Evolutionary conservation across 2,888 invertebrate genomes (phyloP).

Genomic region (Drosophila mulleri): DNA sequence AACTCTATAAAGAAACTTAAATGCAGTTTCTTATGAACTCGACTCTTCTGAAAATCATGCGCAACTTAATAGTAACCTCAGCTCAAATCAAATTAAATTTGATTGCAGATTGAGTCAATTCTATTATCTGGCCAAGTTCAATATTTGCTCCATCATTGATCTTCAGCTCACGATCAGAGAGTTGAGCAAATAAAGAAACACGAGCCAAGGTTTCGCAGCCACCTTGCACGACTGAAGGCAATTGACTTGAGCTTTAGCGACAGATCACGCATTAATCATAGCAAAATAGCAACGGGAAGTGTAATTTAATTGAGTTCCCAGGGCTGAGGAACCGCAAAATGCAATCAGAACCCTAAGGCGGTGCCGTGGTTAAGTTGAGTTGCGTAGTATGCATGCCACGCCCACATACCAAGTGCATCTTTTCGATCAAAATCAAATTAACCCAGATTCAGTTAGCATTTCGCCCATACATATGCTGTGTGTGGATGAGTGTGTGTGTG

Average conservation of each 20-base stretch:
- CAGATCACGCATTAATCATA: slow-evolving; percentile 52
- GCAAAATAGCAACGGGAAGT: slow-evolving; percentile 24
- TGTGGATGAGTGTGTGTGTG: background rate
- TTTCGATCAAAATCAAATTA: slow-evolving; percentile 34
- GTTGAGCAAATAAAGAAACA: background rate
- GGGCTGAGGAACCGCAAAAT: slow-evolving; percentile 33
- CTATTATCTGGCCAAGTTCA: background rate
- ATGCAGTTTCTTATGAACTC: no score
- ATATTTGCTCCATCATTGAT: slow-evolving; percentile 5
- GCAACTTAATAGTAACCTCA: no score
- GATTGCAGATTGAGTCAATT: background rate
- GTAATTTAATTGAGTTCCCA: slow-evolving; percentile 48
- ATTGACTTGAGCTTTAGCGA: slow-evolving; percentile 48
- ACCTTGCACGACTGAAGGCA: slow-evolving; percentile 29
- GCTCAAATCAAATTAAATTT: background rate
- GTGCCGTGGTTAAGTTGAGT: slow-evolving; percentile 2
- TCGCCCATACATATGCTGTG: slow-evolving; percentile 17
- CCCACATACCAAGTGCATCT: slow-evolving; percentile 19
- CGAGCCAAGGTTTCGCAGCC: slow-evolving; percentile 24
- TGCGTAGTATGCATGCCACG: slow-evolving; percentile 8
- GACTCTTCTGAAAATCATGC: no score
- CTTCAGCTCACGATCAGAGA: slow-evolving; percentile 12
- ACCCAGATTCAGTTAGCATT: slow-evolving; percentile 20
- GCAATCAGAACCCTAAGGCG: slow-evolving; percentile 4
- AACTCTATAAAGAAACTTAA: no score